Conservation (phyloP, 1,140 invertebrate species). For the Anagrus nilaparvatae region DNA sequence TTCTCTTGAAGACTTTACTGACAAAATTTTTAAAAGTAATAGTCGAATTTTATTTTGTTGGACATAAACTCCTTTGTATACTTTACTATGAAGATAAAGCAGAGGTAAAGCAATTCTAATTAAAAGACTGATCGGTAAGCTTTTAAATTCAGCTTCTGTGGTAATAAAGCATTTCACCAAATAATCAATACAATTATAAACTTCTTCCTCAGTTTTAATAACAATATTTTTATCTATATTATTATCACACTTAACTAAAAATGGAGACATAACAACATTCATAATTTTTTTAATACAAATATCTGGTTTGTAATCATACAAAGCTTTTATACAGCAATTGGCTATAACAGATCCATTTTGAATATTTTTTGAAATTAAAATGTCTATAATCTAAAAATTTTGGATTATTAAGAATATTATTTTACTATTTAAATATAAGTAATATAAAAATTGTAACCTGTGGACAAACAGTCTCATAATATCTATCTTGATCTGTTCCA, state of each 20-base stretch:
- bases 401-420: conserved; percentile 1
- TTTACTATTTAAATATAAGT: conserved; percentile 8
- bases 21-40: conserved; percentile 30
- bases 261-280: conserved; percentile 35
- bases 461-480: conserved; percentile 39
- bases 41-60: conserved; percentile 27
- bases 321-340: conserved; percentile 41
- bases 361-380: conserved; percentile 39
- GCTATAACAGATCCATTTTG: conserved; percentile 41
- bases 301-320: conserved; percentile 42
- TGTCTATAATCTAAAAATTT: conserved; percentile 29
- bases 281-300: conserved; percentile 36
- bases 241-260: conserved; percentile 21
- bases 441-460: conserved; percentile 32
- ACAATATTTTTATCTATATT: conserved; percentile 2
- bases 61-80: conserved; percentile 27
- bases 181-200: conserved; percentile 32
- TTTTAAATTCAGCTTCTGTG: conserved; percentile 32
- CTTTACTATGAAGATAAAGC: conserved; percentile 33
- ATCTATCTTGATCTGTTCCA: conserved; percentile 39
- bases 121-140: conserved; percentile 27
- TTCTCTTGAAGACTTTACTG: conserved; percentile 16
- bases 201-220: conserved; percentile 23
- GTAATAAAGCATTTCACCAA: conserved; percentile 34
- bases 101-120: conserved; percentile 27